phyloP scores from a whole-genome alignment of 2,888 invertebrate genomes.

The Cacoxenus indagator region DNA sequence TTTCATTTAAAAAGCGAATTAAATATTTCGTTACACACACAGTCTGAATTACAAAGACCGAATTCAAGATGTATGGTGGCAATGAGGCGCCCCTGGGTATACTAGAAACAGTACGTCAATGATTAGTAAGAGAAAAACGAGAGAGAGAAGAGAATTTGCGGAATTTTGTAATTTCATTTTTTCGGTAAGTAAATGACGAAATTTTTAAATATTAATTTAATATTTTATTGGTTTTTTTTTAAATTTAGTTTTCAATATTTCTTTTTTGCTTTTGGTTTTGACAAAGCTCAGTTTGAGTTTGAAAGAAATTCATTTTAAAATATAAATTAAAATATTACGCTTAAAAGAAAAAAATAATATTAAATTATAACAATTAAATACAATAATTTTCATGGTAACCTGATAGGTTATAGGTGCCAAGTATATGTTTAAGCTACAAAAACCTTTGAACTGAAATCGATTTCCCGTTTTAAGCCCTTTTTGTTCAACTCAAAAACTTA shows the following conservation, averaged over 20 bases:
- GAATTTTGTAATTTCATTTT: conserved; percentile 1
- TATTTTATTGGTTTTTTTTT: neutral
- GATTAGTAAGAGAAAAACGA: conserved; percentile 32
- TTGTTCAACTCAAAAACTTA: neutral
- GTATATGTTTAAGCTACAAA: neutral
- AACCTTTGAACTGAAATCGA: neutral
- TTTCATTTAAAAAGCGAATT: conserved; percentile 66
- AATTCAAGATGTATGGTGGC: conserved; percentile 70
- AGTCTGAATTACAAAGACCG: conserved; percentile 69
- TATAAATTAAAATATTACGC: neutral
- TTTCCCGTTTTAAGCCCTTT: neutral
- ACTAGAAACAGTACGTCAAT: conserved; percentile 53
- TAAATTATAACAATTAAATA: neutral
- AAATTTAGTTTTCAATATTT: neutral
- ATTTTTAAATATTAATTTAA: neutral
- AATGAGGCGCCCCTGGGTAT: conserved; percentile 67
- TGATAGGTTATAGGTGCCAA: neutral
- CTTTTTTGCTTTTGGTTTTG: conserved; percentile 30
- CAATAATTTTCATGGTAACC: neutral
- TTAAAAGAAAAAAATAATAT: neutral
- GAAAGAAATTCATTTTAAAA: conserved; percentile 65
- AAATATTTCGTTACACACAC: conserved; percentile 69
- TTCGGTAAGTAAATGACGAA: conserved; percentile 32
- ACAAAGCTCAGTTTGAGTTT: conserved; percentile 64
- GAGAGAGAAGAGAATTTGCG: conserved; percentile 22